phyloP scores from a whole-genome alignment of 2,888 invertebrate genomes.

The Crossocerus cetratus region DNA sequence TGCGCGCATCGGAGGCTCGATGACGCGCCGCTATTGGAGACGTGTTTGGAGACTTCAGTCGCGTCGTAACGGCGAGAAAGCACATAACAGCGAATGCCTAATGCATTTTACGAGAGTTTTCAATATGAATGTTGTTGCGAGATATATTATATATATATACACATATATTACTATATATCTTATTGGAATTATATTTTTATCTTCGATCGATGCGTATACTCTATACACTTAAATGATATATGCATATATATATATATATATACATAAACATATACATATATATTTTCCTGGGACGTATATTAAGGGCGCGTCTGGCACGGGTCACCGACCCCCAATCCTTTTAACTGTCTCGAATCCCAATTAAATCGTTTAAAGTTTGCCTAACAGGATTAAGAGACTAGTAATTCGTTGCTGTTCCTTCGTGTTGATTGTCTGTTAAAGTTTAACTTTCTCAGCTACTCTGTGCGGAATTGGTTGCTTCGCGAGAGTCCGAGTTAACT shows the following conservation, averaged over 20 bases:
- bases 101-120: conserved; percentile 64
- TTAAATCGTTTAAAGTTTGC: too few relatives aligned
- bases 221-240: conserved; percentile 66
- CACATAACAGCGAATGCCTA: conserved; percentile 69
- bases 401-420: not conserved
- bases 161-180: conserved; percentile 50
- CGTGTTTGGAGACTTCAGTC: conserved; percentile 53
- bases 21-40: conserved; percentile 4
- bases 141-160: conserved; percentile 54
- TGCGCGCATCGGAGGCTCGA: not conserved
- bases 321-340: too few relatives aligned
- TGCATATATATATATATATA: conserved; percentile 65
- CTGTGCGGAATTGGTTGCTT: too few relatives aligned
- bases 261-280: conserved; percentile 30
- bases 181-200: conserved; percentile 74
- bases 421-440: not conserved
- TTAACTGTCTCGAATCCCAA: too few relatives aligned
- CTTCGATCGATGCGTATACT: conserved; percentile 65
- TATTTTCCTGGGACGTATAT: conserved; percentile 40
- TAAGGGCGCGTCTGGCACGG: not conserved
- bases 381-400: not conserved
- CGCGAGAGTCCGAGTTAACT: too few relatives aligned
- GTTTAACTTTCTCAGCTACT: too few relatives aligned
- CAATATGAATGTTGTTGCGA: conserved; percentile 66
- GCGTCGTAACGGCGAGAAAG: conserved; percentile 53